Evolutionary conservation across 2,888 invertebrate genomes (phyloP), one percentile per base, ranked within the genome.

Genomic region (Catonia carolina): DNA sequence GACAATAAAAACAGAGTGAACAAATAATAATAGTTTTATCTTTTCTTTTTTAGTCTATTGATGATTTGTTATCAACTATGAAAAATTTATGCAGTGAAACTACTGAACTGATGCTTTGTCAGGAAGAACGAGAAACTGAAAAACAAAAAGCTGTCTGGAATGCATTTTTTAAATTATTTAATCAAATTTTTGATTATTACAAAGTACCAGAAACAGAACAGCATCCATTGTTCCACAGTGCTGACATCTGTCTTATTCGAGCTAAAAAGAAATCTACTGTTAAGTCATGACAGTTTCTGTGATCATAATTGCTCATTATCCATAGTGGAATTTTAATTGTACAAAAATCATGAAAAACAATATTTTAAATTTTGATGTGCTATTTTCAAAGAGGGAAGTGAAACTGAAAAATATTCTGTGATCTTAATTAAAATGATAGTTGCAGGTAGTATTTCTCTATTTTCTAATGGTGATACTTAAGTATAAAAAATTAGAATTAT

Each of bases 81-180:
- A 70, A 72, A 63, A 67, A 71, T 57, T 68, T 80, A 15, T 70
- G 76, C 53, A 69, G 69, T 27, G 71, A 72, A 49, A 74, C 77
- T 51, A 80, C 82, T 10, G 74, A 75, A 63, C 76, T 84, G 50
- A 75, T 83, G 61, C 72, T 86, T 61, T 79, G 81, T 58, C 85
- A 85, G 74, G 86, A 87, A 72, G 70, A 84, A 62, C 74, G 86
- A 66, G 81, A 83, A 62, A 77, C 82, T 10, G 82, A 82, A 36
- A 74, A 77, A 56, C 79, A 81, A 67, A 72, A 73, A 55, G 65
- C 66, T 42, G 68, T 79, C 36, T 77, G 80, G 73, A 70, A 70
- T 36, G 65, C 71, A 49, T 82, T 82, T 67, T 78, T 79, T 65
- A 61, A 69, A 39, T 47, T 52, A 45, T 63, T 76, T 10, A 64